Conservation (phyloP, 2,888 invertebrate genomes). For the Tuberolachnus salignus region DNA sequence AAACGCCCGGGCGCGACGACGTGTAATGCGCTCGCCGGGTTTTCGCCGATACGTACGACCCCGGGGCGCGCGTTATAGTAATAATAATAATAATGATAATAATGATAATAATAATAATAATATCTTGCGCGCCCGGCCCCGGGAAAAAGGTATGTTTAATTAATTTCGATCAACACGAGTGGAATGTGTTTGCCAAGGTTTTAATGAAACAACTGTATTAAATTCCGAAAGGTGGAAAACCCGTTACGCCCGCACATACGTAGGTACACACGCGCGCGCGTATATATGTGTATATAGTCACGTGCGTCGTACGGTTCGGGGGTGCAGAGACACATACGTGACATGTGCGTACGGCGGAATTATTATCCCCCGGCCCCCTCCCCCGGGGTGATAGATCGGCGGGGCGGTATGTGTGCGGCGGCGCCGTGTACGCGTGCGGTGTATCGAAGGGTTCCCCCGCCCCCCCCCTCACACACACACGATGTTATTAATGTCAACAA, state of each 20-base stretch:
- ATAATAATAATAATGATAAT: conserved; percentile 28
- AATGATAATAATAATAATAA: conserved; percentile 50
- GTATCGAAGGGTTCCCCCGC: conserved; percentile 31
- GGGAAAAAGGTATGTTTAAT: conserved; percentile 57
- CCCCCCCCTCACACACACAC: no score
- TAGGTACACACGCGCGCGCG: no score
- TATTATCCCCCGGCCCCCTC: conserved; percentile 28
- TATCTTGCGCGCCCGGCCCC: conserved; percentile 39
- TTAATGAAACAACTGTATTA: conserved; percentile 57
- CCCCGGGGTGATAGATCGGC: not conserved
- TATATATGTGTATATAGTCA: not conserved
- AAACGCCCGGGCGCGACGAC: conserved; percentile 19
- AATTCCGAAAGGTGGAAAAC: conserved; percentile 55
- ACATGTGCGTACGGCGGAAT: conserved; percentile 43
- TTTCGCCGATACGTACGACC: no score
- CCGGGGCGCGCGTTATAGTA: not conserved
- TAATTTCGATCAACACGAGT: conserved; percentile 55
- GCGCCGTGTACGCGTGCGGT: not conserved
- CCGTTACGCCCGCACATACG: conserved; percentile 29
- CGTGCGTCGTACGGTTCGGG: not conserved
- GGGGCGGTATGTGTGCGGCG: not conserved
- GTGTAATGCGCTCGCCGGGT: not conserved
- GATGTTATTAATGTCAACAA: conserved; percentile 56
- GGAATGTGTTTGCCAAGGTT: conserved; percentile 57
- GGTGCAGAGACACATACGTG: conserved; percentile 34